Evolutionary conservation across 2,888 invertebrate genomes (phyloP).

Genomic region (Ichneumoninae sp.): DNA sequence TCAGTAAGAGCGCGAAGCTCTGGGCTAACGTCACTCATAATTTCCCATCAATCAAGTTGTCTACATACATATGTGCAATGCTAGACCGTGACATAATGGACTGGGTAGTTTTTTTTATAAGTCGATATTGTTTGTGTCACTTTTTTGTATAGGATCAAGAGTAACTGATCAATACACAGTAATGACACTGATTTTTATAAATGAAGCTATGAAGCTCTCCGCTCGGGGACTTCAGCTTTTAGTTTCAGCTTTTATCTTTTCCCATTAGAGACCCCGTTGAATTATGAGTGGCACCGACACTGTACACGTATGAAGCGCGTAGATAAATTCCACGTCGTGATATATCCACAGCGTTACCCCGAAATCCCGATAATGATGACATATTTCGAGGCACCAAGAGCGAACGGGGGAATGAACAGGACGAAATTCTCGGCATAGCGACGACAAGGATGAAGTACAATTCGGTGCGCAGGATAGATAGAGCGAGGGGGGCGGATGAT

Average conservation of each 20-base stretch:
- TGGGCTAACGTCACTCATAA: too few relatives aligned
- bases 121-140: background rate
- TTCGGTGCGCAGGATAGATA: conserved; percentile 27
- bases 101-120: too few relatives aligned
- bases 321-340: conserved; percentile 39
- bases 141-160: background rate
- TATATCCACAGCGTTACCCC: conserved; percentile 27
- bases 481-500: conserved; percentile 2
- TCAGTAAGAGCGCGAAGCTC: too few relatives aligned
- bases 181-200: background rate
- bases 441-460: conserved; percentile 40
- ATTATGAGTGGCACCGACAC: background rate
- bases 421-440: conserved; percentile 58
- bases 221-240: background rate
- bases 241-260: background rate
- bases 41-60: too few relatives aligned
- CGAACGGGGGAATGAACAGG: conserved; percentile 50
- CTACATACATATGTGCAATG: too few relatives aligned
- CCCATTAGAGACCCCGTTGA: background rate
- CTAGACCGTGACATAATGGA: too few relatives aligned
- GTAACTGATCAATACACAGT: background rate
- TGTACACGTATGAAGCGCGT: conserved; percentile 17
- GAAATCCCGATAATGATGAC: conserved; percentile 57
- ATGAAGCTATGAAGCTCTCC: background rate
- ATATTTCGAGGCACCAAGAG: conserved; percentile 52